Evolutionary conservation across 37 sponge, comb jelly and placozoan genomes (phyloP).

Genomic region (Beroe forskalii): DNA sequence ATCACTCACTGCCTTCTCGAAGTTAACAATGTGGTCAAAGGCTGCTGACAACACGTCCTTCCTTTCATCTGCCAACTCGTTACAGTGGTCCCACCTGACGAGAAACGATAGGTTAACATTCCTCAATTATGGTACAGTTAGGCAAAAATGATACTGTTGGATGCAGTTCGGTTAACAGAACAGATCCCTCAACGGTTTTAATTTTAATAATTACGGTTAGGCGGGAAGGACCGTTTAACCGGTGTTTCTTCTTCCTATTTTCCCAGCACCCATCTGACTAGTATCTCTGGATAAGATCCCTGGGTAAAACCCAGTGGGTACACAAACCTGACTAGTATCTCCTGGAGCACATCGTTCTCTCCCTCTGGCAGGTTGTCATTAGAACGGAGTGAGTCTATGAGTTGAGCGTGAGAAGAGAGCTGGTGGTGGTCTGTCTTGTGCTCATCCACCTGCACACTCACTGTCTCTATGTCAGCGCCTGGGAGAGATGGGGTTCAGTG

Average conservation of each 20-base stretch:
- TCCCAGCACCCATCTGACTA: too few species aligned
- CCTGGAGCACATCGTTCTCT: constrained; percentile 27
- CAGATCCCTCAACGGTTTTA: too few species aligned
- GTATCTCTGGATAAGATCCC: too few species aligned
- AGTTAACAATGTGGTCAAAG: constrained; percentile 29
- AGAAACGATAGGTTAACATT: too few species aligned
- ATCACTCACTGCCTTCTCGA: constrained; percentile 48
- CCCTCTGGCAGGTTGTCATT: not conserved
- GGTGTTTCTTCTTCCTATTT: too few species aligned
- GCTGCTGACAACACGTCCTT: constrained; percentile 14
- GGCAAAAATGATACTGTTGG: too few species aligned
- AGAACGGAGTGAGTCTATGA: constrained; percentile 18
- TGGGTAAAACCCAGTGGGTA: too few species aligned
- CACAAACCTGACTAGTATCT: constrained; percentile 16
- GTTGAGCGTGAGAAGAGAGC: not conserved
- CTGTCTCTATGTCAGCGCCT: constrained; percentile 57
- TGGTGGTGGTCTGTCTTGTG: constrained; percentile 34
- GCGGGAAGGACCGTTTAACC: too few species aligned
- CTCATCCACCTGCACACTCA: not conserved
- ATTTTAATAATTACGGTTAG: too few species aligned
- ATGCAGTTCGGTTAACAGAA: too few species aligned
- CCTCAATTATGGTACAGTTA: too few species aligned
- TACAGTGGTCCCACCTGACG: constrained; percentile 65
- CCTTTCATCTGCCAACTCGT: constrained; percentile 53
- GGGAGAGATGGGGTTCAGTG: too few species aligned